Percentiles rank a stretch among this genome's conserved stretches.
These are phyloP conservation scores for Acanthisitta chloris DNA, from an alignment of 2,113 vertebrate species.

Conservation along the genomic window DNA sequence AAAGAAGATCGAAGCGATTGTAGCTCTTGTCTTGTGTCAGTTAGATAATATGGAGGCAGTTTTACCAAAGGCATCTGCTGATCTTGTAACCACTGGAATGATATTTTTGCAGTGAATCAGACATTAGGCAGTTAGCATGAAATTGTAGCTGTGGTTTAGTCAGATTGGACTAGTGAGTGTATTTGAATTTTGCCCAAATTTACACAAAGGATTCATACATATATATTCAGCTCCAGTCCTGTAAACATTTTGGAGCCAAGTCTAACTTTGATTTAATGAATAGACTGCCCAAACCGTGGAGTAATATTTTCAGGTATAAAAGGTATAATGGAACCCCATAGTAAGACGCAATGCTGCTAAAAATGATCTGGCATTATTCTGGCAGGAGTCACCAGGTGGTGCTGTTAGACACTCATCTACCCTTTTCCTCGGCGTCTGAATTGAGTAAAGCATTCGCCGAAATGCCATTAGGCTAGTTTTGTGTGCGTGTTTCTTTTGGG, in stretches of 20 bases:
- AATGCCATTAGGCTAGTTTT: neutral
- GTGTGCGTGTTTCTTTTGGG: neutral
- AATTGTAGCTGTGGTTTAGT: neutral
- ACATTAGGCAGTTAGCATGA: neutral
- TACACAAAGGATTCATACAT: neutral
- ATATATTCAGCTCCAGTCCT: neutral
- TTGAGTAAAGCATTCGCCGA: neutral
- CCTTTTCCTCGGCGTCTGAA: neutral
- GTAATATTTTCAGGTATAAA: neutral
- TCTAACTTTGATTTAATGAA: neutral
- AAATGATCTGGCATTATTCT: neutral
- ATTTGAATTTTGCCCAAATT: neutral
- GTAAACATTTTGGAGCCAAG: neutral
- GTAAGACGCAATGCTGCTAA: neutral
- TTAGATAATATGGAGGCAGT: neutral
- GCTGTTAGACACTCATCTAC: neutral
- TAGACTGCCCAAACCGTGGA: neutral
- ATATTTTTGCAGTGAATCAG: neutral
- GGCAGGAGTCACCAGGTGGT: slow-evolving; percentile 33
- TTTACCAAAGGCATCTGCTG: neutral
- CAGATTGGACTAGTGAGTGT: neutral
- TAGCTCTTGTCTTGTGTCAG: neutral
- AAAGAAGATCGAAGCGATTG: neutral
- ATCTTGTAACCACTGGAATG: neutral
- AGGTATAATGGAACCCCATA: neutral